phyloP scores from a whole-genome alignment of 2,797 vertebrate genomes.

The Pelobates cultripes region DNA sequence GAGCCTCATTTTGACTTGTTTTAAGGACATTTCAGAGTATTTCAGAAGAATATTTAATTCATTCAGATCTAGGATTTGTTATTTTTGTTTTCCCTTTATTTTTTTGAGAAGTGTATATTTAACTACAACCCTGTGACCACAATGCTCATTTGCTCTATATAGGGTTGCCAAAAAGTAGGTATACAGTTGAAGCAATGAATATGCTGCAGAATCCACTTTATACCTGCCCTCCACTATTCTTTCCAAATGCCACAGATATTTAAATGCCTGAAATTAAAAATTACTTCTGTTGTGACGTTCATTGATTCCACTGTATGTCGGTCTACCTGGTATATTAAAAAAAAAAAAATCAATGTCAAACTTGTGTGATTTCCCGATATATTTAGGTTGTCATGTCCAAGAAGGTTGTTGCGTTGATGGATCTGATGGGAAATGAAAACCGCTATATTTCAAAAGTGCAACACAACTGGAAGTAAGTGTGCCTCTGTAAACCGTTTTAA shows the following conservation, averaged over 20 bases:
- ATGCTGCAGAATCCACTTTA: background rate
- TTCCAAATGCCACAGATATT: no score
- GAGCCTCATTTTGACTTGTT: no score
- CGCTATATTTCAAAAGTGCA: background rate
- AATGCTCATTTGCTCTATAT: no score
- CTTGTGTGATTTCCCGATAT: background rate
- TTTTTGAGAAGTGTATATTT: background rate
- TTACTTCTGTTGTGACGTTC: no score
- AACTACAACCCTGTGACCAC: background rate
- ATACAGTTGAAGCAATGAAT: background rate
- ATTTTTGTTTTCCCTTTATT: no score
- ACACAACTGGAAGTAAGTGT: background rate
- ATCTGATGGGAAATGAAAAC: background rate
- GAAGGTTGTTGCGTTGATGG: background rate
- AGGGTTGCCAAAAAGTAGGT: no score
- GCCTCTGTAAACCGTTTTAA: background rate
- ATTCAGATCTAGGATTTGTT: no score
- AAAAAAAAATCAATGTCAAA: background rate
- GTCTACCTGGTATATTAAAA: background rate
- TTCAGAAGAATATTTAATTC: no score
- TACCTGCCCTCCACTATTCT: no score
- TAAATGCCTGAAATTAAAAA: no score
- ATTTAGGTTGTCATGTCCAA: background rate
- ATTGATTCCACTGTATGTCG: no score
- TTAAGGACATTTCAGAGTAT: no score